These are phyloP conservation scores for Micronycteris hirsuta DNA, from an alignment of 2,113 vertebrate genomes.

Conservation along the genomic window DNA sequence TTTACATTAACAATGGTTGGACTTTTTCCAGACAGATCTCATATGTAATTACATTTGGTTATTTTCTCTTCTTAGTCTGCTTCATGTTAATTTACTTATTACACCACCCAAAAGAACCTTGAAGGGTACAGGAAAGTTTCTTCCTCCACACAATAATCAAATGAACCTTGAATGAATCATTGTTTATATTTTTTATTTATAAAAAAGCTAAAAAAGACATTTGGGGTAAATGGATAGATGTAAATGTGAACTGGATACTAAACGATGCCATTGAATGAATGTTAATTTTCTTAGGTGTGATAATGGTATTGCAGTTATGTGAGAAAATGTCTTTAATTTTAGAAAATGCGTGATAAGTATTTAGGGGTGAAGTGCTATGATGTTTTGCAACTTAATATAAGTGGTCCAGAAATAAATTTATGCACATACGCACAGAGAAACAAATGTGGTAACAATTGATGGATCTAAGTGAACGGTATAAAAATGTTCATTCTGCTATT, in stretches of 20 bases:
- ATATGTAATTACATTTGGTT: neutral
- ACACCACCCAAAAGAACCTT: neutral
- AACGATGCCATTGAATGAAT: neutral
- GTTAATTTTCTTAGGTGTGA: slow-evolving; percentile 1
- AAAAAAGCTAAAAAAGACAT: neutral
- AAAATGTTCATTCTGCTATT: neutral
- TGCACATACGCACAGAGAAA: neutral
- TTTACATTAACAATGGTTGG: too few species aligned
- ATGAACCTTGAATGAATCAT: neutral
- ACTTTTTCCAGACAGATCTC: too few species aligned
- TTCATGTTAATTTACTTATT: neutral
- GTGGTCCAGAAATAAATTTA: neutral
- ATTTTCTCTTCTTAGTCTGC: neutral
- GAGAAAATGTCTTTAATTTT: neutral
- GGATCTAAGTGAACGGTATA: neutral
- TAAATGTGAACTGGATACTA: neutral
- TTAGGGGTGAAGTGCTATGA: neutral
- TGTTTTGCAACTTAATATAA: neutral
- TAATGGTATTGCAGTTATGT: neutral
- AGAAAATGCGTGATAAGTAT: neutral
- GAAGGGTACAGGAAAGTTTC: neutral
- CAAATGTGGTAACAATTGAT: neutral
- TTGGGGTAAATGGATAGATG: neutral
- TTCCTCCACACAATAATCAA: neutral
- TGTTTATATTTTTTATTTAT: neutral